phyloP scores from a whole-genome alignment of 2,113 vertebrate species.

The Eira barbara region DNA sequence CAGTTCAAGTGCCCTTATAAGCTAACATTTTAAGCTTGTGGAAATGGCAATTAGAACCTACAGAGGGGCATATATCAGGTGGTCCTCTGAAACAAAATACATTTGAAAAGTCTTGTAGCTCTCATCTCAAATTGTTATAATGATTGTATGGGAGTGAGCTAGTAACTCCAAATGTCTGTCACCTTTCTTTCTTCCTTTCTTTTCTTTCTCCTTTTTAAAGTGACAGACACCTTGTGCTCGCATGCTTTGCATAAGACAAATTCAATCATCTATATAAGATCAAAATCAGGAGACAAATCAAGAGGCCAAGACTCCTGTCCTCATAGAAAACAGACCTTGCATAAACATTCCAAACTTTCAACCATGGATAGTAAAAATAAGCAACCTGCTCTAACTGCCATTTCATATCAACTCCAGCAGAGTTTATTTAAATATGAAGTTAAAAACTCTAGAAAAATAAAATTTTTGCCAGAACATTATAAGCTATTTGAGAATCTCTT shows the following conservation, averaged over 20 bases:
- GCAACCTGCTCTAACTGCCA: neutral
- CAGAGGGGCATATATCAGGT: neutral
- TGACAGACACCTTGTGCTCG: neutral
- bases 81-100: neutral
- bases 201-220: neutral
- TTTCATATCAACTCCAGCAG: neutral
- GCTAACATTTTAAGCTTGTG: constrained; percentile 33
- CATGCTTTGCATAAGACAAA: neutral
- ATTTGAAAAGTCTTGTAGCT: neutral
- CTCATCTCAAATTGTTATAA: neutral
- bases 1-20: neutral
- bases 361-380: neutral
- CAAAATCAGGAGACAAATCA: neutral
- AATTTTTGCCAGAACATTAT: constrained; percentile 42
- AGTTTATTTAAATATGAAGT: neutral
- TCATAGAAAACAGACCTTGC: neutral
- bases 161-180: neutral
- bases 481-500: constrained; percentile 73
- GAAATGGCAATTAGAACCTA: neutral
- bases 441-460: constrained; percentile 53
- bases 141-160: neutral
- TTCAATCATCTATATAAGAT: neutral
- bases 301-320: neutral
- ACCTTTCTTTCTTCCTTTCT: neutral
- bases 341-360: neutral